Conservation (phyloP, 2,888 invertebrate genomes). For the Clitarchus hookeri region DNA sequence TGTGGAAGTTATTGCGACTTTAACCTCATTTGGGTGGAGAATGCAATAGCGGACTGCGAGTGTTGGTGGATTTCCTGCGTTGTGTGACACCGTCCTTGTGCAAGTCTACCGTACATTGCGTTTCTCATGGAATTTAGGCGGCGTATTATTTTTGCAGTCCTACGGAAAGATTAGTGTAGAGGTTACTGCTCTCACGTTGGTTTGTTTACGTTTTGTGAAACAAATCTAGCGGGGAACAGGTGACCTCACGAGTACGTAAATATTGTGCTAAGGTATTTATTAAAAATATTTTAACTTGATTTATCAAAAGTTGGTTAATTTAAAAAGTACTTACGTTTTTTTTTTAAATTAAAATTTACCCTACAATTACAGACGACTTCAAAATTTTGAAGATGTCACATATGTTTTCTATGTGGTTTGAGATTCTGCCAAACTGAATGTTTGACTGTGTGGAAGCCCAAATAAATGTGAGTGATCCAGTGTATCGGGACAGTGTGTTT, state of each 20-base stretch:
- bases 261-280: neutral
- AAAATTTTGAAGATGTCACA: neutral
- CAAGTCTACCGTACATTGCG: neutral
- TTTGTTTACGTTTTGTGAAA: constrained; percentile 52
- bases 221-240: neutral
- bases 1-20: neutral
- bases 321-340: neutral
- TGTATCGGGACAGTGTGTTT: neutral
- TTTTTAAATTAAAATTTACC: neutral
- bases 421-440: constrained; percentile 6
- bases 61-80: neutral
- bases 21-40: constrained; percentile 9
- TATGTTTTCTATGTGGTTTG: neutral
- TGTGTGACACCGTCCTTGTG: constrained; percentile 8
- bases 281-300: neutral
- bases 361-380: neutral
- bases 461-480: neutral
- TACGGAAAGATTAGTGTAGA: neutral
- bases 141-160: neutral
- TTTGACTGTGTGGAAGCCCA: neutral
- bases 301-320: neutral
- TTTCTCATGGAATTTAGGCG: neutral
- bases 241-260: neutral
- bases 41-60: neutral
- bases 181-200: constrained; percentile 53